A percentile compares a stretch with the other conserved stretches of the same genome.
Evolutionary conservation across 2,888 invertebrate species (phyloP).

Genomic region (Cecidostiba fungosa): DNA sequence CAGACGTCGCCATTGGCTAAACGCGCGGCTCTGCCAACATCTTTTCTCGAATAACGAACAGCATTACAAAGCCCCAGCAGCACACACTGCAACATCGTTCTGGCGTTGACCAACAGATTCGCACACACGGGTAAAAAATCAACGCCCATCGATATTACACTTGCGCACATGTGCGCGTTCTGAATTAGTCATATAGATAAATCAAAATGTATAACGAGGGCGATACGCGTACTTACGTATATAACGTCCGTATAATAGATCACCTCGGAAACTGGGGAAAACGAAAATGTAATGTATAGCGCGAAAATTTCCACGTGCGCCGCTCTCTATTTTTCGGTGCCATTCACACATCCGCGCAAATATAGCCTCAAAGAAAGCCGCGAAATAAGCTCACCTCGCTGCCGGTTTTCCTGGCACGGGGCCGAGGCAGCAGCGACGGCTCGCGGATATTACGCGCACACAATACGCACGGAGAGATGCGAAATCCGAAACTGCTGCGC

Average conservation of each 20-base stretch:
- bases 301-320: slow-evolving; percentile 37
- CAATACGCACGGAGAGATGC: slow-evolving; percentile 37
- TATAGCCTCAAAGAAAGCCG: slow-evolving; percentile 35
- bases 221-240: not conserved
- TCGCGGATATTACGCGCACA: slow-evolving; percentile 35
- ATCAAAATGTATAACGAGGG: not conserved
- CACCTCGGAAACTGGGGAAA: not conserved
- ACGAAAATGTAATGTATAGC: slow-evolving; percentile 23
- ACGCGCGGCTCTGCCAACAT: not conserved
- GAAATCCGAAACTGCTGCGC: slow-evolving; percentile 49
- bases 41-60: not conserved
- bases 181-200: not conserved
- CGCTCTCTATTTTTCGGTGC: slow-evolving; percentile 2
- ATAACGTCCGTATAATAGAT: not conserved
- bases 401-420: slow-evolving; percentile 34
- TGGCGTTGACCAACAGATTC: not conserved
- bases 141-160: not conserved
- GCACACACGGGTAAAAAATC: not conserved
- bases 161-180: not conserved
- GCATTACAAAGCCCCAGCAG: not conserved
- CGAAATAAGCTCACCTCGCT: slow-evolving; percentile 46
- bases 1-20: slow-evolving; percentile 4
- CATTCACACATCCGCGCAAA: slow-evolving; percentile 16
- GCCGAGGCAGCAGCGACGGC: slow-evolving; percentile 23
- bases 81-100: not conserved